Conservation (phyloP, 2,888 invertebrate species). For the Trachelus stipa region DNA sequence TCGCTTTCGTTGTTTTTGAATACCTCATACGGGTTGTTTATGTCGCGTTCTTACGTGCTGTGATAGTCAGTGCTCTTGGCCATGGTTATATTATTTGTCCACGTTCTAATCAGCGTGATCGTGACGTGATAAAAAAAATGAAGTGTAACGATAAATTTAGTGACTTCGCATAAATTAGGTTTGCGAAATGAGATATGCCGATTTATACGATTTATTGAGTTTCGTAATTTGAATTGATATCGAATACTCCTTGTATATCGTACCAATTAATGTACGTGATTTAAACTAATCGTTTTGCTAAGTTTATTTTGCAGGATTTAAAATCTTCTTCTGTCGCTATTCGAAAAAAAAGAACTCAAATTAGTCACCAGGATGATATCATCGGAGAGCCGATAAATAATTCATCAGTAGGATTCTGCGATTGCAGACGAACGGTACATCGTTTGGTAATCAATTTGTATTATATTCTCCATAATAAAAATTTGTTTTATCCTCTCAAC, state of each 20-base stretch:
- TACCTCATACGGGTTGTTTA: neutral
- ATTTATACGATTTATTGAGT: neutral
- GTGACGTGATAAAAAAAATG: neutral
- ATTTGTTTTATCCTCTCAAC: neutral
- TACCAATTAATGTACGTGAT: neutral
- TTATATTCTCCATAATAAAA: neutral
- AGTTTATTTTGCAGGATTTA: neutral
- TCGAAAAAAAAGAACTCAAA: neutral
- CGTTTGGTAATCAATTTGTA: neutral
- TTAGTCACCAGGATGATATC: slow-evolving; percentile 11
- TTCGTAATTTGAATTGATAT: neutral
- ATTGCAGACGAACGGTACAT: neutral
- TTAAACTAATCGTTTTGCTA: neutral
- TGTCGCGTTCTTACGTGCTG: neutral
- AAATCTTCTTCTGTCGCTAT: neutral
- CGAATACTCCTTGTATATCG: neutral
- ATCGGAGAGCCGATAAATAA: slow-evolving; percentile 7
- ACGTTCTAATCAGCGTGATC: neutral
- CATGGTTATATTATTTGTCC: neutral
- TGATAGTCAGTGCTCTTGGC: neutral
- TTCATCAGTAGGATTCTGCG: slow-evolving; percentile 9
- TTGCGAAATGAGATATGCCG: neutral
- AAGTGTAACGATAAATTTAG: neutral
- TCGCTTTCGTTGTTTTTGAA: neutral
- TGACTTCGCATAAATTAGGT: neutral